Conservation (phyloP, 2,797 vertebrate genomes). For the Neopelma chrysocephalum region DNA sequence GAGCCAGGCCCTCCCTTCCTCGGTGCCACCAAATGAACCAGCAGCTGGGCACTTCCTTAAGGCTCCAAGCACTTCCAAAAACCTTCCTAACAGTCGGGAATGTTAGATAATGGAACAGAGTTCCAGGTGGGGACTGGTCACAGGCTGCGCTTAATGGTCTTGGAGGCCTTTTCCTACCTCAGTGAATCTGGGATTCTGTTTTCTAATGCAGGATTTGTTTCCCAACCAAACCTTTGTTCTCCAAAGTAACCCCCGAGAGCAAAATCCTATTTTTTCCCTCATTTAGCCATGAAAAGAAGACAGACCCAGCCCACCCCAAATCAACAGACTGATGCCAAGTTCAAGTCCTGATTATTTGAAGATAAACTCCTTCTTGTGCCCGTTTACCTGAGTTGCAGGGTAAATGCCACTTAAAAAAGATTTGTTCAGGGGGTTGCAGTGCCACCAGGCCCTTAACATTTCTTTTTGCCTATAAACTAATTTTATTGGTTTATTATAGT, state of each 20-base stretch:
- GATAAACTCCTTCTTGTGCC: neutral
- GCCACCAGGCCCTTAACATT: conserved; percentile 38
- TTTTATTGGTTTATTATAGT: conserved; percentile 12
- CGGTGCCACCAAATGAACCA: neutral
- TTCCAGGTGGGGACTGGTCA: neutral
- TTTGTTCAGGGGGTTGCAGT: conserved; percentile 9
- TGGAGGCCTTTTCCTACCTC: neutral
- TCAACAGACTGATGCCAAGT: neutral
- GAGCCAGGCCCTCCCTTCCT: neutral
- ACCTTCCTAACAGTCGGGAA: neutral
- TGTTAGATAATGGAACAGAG: neutral
- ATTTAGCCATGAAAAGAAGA: rapidly evolving
- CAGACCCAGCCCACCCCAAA: neutral
- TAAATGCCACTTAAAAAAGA: conserved; percentile 46
- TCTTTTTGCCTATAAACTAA: conserved; percentile 28
- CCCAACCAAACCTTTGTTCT: neutral
- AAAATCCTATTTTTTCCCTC: rapidly evolving
- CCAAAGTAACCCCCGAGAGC: neutral
- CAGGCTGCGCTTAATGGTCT: neutral
- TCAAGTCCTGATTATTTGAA: neutral
- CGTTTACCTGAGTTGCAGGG: neutral
- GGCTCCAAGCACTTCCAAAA: neutral
- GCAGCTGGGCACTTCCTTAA: neutral
- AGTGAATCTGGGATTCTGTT: neutral
- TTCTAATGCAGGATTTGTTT: neutral